Conservation (phyloP, 2,797 vertebrate species). For the Pelochelys cantorii region DNA sequence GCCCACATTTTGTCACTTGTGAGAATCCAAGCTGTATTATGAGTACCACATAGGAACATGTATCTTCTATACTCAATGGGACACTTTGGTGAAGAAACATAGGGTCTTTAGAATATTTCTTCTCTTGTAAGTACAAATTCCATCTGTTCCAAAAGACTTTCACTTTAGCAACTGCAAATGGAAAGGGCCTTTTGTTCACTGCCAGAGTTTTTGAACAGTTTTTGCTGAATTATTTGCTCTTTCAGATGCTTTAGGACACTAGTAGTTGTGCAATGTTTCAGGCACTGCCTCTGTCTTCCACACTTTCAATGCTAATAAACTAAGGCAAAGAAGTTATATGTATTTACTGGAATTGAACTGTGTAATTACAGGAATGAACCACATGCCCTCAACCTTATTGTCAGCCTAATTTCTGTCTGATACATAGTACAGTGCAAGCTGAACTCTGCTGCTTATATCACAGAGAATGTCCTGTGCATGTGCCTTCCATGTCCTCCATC, state of each 20-base stretch:
- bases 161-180: background rate
- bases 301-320: background rate
- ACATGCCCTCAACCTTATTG: constrained; percentile 1
- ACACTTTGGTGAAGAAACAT: background rate
- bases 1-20: constrained; percentile 24
- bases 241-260: constrained; percentile 13
- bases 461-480: background rate
- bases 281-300: background rate
- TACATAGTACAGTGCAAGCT: background rate
- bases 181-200: background rate
- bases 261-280: background rate
- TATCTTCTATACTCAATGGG: background rate
- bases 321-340: background rate
- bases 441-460: background rate
- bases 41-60: constrained; percentile 24
- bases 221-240: constrained; percentile 15
- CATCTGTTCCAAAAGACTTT: background rate
- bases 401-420: background rate
- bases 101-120: background rate
- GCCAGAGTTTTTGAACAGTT: background rate
- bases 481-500: background rate
- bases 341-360: background rate
- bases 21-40: constrained; percentile 1
- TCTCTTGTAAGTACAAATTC: constrained; percentile 20
- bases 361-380: background rate